These are phyloP conservation scores for Morphnarchus princeps DNA, from an alignment of 2,113 vertebrate species.

Conservation along the genomic window DNA sequence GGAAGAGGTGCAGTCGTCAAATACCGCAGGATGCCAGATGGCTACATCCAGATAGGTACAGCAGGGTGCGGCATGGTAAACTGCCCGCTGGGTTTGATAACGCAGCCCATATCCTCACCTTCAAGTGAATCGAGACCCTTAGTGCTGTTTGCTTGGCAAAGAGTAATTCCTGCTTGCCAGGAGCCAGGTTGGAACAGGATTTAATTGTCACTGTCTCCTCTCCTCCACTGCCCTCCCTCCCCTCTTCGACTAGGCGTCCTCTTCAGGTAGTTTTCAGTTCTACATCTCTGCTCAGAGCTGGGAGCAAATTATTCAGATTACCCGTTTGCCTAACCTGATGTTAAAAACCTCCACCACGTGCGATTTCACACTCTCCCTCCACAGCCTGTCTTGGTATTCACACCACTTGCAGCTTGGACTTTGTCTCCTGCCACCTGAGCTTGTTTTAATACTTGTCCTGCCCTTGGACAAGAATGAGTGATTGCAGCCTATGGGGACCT, in stretches of 20 bases:
- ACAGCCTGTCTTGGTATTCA: neutral
- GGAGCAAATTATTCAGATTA: neutral
- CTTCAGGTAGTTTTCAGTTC: neutral
- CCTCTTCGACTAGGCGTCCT: neutral
- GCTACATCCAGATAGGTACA: constrained; percentile 94
- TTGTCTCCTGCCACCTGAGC: neutral
- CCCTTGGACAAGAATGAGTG: neutral
- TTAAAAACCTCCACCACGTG: accelerated
- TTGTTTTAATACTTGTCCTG: neutral
- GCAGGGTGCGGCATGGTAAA: neutral
- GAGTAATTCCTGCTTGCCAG: neutral
- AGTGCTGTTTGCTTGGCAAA: neutral
- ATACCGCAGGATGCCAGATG: constrained; percentile 88
- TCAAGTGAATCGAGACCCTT: neutral
- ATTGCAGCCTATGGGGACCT: neutral
- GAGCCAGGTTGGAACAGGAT: neutral
- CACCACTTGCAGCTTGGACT: neutral
- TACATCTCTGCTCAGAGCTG: neutral
- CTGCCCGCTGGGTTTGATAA: neutral
- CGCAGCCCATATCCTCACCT: neutral
- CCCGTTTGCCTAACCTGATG: neutral
- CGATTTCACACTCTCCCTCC: neutral
- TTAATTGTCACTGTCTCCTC: neutral
- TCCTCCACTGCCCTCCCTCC: neutral
- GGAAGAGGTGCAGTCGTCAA: constrained; percentile 79